phyloP scores from a whole-genome alignment of 2,113 vertebrate genomes.

The Australoheros scitulus region DNA sequence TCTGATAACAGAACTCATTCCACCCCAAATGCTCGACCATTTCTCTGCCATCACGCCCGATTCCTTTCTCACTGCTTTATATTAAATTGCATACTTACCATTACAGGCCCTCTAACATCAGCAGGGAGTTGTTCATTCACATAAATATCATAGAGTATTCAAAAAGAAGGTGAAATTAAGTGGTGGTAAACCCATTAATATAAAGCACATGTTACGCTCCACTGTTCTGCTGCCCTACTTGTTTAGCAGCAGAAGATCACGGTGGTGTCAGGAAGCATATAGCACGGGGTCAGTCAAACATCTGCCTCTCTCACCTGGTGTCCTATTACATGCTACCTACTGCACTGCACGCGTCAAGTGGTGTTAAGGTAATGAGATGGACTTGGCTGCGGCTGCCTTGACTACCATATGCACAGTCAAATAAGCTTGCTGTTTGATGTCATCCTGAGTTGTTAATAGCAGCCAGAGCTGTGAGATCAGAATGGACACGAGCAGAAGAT shows the following conservation, averaged over 20 bases:
- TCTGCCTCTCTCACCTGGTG: slow-evolving; percentile 65
- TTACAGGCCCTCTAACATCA: slow-evolving; percentile 44
- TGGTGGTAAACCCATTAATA: slow-evolving; percentile 12
- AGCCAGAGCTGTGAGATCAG: slow-evolving; percentile 39
- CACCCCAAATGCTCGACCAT: slow-evolving; percentile 1
- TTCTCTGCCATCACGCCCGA: slow-evolving; percentile 5
- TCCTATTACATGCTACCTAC: slow-evolving; percentile 52
- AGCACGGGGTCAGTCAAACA: slow-evolving; percentile 61
- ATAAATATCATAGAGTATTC: slow-evolving; percentile 56
- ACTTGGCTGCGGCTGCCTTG: slow-evolving; percentile 51
- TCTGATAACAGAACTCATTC: slow-evolving; percentile 21
- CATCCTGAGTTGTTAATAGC: slow-evolving; percentile 45
- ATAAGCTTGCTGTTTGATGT: slow-evolving; percentile 57
- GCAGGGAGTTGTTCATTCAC: slow-evolving; percentile 34
- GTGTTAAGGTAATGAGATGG: slow-evolving; percentile 67
- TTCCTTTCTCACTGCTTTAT: slow-evolving; percentile 34
- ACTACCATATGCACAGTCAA: slow-evolving; percentile 55
- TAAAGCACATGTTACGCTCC: slow-evolving; percentile 36
- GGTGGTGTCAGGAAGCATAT: slow-evolving; percentile 34
- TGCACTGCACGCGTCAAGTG: slow-evolving; percentile 23
- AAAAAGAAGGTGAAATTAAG: slow-evolving; percentile 38
- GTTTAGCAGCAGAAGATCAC: slow-evolving; percentile 48
- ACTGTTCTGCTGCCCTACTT: slow-evolving; percentile 38
- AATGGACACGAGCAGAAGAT: slow-evolving; percentile 23
- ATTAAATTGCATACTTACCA: slow-evolving; percentile 44